Conservation (phyloP, 2,888 invertebrate species). For the Odontocerum albicorne region DNA sequence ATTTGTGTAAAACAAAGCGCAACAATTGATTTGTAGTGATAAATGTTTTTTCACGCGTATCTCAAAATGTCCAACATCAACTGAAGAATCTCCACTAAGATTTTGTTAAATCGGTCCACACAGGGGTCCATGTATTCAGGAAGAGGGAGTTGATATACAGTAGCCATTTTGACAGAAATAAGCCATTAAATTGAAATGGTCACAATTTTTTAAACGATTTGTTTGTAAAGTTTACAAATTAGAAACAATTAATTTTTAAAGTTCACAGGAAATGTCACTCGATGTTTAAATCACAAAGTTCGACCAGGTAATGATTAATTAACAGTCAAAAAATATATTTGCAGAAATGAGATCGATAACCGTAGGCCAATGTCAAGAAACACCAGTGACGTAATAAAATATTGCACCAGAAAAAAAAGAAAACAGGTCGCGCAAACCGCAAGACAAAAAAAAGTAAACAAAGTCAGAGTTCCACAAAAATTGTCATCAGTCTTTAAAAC, state of each 20-base stretch:
- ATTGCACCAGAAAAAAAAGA: no score
- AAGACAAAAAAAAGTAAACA: no score
- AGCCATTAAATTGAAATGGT: no score
- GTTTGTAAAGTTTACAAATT: no score
- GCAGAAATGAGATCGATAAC: constrained; percentile 3
- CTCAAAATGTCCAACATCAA: not conserved
- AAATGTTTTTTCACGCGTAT: not conserved
- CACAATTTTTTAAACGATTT: no score
- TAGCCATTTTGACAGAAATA: no score
- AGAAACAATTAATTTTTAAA: no score
- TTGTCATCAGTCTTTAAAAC: not conserved
- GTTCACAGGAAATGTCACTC: no score
- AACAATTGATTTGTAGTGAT: no score
- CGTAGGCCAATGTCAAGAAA: constrained; percentile 8
- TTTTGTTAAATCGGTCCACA: constrained; percentile 7
- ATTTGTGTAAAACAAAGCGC: no score
- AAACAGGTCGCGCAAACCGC: no score
- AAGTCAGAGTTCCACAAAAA: not conserved
- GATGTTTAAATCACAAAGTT: no score
- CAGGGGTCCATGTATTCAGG: constrained; percentile 8
- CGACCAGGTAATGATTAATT: not conserved
- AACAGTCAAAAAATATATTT: not conserved
- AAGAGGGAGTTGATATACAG: constrained; percentile 1
- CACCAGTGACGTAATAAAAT: not conserved
- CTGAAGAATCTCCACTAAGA: constrained; percentile 11